Evolutionary conservation across 2,113 vertebrate genomes (phyloP).

Genomic region (Hippocampus comes): DNA sequence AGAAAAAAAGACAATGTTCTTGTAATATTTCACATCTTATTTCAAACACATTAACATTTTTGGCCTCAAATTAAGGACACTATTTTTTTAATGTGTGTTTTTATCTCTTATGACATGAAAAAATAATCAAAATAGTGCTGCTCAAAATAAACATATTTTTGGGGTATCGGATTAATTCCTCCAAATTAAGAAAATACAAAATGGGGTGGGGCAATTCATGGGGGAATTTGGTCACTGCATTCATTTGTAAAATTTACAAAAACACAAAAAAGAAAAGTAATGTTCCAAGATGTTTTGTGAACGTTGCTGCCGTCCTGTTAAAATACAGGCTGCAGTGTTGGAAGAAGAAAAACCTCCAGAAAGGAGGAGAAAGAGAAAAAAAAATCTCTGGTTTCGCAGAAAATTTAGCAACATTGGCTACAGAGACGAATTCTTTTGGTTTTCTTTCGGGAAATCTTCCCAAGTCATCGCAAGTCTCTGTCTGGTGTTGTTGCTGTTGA

Average conservation of each 20-base stretch:
- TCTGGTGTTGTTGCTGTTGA: constrained; percentile 29
- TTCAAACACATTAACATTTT: background rate
- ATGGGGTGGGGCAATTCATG: too few relatives aligned
- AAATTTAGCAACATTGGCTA: constrained; percentile 62
- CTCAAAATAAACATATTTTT: too few relatives aligned
- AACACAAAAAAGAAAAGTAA: too few relatives aligned
- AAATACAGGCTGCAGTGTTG: constrained; percentile 37
- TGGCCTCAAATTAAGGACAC: background rate
- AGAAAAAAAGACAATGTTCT: too few relatives aligned
- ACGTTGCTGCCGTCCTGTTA: constrained; percentile 32
- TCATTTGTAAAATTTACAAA: too few relatives aligned
- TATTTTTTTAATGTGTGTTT: too few relatives aligned
- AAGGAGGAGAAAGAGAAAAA: constrained; percentile 14
- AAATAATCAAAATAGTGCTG: too few relatives aligned
- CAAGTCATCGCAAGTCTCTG: constrained; percentile 51
- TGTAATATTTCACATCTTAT: too few relatives aligned
- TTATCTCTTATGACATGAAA: too few relatives aligned
- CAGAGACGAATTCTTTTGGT: constrained; percentile 51
- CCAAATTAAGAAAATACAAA: too few relatives aligned
- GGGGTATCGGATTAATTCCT: too few relatives aligned
- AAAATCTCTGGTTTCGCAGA: constrained; percentile 60
- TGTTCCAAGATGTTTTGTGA: constrained; percentile 24
- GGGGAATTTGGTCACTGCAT: too few relatives aligned
- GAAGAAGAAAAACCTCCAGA: constrained; percentile 25
- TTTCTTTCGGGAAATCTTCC: constrained; percentile 51